Conservation (phyloP, 1,140 invertebrate genomes). For the Parapsyche elsis region DNA sequence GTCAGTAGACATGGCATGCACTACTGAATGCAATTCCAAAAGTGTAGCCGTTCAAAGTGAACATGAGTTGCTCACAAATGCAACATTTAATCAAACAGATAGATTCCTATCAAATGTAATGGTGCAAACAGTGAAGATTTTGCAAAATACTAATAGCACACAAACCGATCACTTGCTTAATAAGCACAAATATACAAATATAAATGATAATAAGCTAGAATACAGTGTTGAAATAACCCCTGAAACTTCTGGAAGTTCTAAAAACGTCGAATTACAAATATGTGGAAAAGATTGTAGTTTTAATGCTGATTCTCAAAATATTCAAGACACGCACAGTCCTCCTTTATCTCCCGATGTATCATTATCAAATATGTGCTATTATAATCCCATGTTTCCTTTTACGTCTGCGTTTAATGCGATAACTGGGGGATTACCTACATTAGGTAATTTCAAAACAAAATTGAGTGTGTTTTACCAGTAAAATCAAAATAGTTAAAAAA, state of each 20-base stretch:
- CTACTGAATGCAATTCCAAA: constrained; percentile 62
- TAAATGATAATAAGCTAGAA: too few relatives aligned
- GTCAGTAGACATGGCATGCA: constrained; percentile 60
- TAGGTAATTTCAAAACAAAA: constrained; percentile 60
- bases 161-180: background rate
- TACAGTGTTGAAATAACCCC: background rate
- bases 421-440: constrained; percentile 63
- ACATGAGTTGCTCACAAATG: background rate
- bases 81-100: constrained; percentile 5
- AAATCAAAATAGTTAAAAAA: too few relatives aligned
- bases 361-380: constrained; percentile 54
- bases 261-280: background rate
- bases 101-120: background rate
- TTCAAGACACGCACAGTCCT: constrained; percentile 62
- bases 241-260: too few relatives aligned
- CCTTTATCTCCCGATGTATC: constrained; percentile 62
- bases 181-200: background rate
- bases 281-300: constrained; percentile 36
- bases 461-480: background rate
- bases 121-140: background rate
- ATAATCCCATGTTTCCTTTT: constrained; percentile 61
- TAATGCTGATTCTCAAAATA: background rate
- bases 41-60: constrained; percentile 59
- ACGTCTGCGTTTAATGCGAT: constrained; percentile 64
- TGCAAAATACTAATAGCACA: background rate